Evolutionary conservation across 2,888 invertebrate species (phyloP).

Genomic region (Molanna angustata): DNA sequence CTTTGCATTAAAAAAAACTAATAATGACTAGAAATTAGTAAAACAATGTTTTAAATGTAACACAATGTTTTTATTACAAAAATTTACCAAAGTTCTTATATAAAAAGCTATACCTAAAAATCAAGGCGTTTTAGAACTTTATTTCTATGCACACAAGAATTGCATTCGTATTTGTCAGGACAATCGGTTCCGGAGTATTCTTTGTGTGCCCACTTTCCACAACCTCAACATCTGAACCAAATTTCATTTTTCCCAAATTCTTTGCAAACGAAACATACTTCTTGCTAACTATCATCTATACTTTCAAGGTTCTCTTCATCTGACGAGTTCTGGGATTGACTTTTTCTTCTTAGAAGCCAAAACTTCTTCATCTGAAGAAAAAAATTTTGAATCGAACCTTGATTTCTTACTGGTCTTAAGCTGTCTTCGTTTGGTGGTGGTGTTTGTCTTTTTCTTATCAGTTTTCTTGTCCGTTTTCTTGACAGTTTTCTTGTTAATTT

Average conservation of each 20-base stretch:
- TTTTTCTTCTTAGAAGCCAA: slow-evolving; percentile 1
- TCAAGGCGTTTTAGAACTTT: too few relatives aligned
- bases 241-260: slow-evolving; percentile 3
- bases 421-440: background rate
- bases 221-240: slow-evolving; percentile 4
- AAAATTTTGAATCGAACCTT: background rate
- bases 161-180: background rate
- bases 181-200: background rate
- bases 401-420: background rate
- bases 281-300: background rate
- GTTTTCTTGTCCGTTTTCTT: background rate
- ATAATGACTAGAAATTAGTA: too few relatives aligned
- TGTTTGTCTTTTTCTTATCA: background rate
- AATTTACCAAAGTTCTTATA: too few relatives aligned
- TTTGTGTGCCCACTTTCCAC: slow-evolving; percentile 4
- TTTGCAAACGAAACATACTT: background rate
- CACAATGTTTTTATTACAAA: too few relatives aligned
- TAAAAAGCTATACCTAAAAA: too few relatives aligned
- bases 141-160: too few relatives aligned
- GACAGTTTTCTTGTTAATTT: background rate
- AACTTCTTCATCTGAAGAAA: slow-evolving; percentile 1
- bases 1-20: too few relatives aligned
- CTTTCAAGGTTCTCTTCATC: background rate
- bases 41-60: too few relatives aligned
- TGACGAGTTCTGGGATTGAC: background rate